These are phyloP conservation scores for Brachionus rubens DNA, from an alignment of 1,140 invertebrate genomes.

Conservation along the genomic window DNA sequence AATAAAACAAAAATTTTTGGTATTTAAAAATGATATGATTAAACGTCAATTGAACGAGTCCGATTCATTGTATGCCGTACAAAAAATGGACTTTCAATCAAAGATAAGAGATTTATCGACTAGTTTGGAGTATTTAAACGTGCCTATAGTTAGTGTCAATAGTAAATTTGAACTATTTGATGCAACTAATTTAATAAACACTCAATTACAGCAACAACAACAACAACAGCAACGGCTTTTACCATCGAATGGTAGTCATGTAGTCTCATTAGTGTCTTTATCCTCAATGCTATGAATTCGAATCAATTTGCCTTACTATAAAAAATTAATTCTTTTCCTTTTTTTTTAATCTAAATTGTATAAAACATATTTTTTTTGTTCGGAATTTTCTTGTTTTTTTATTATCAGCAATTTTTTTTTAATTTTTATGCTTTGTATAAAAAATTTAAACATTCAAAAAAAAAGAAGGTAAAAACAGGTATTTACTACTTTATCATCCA, in stretches of 20 bases:
- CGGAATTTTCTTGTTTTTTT: too few relatives aligned
- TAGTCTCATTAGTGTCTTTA: conserved; percentile 12
- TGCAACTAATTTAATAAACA: too few relatives aligned
- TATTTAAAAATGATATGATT: conserved; percentile 34
- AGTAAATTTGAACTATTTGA: conserved; percentile 37
- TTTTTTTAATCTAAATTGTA: background rate
- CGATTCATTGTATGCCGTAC: conserved; percentile 29
- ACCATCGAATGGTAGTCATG: conserved; percentile 13
- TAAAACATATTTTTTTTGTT: background rate
- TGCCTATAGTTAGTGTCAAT: conserved; percentile 34
- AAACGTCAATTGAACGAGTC: conserved; percentile 32
- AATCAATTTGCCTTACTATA: background rate
- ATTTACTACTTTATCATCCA: too few relatives aligned
- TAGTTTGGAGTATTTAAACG: background rate
- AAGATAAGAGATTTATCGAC: conserved; percentile 30
- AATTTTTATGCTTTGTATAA: too few relatives aligned
- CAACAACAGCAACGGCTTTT: background rate
- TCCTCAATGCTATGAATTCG: background rate
- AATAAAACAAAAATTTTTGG: conserved; percentile 26
- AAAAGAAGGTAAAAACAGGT: too few relatives aligned
- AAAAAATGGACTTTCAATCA: conserved; percentile 40
- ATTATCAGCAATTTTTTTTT: too few relatives aligned
- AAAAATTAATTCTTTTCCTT: background rate
- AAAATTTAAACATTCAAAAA: too few relatives aligned
- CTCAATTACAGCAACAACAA: background rate